Evolutionary conservation across 2,888 invertebrate genomes (phyloP).

Genomic region (Nomada fucata): DNA sequence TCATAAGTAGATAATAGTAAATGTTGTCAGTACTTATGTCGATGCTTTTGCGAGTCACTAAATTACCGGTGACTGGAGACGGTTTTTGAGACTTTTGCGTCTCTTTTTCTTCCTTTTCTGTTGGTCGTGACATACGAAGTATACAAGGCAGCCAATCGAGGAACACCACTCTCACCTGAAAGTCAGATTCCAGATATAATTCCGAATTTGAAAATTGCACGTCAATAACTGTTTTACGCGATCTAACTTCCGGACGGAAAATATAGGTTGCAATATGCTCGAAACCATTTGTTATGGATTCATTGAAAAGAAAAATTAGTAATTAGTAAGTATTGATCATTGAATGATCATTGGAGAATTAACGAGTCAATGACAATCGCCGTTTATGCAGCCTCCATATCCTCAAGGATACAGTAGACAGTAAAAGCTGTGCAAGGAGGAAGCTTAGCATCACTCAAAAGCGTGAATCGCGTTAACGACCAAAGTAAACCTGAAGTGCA

Average conservation of each 20-base stretch:
- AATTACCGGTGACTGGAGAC: conserved; percentile 82
- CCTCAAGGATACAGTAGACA: conserved; percentile 3
- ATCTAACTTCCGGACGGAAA: too few relatives aligned
- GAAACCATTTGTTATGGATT: too few relatives aligned
- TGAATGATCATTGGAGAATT: too few relatives aligned
- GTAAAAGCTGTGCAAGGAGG: conserved; percentile 41
- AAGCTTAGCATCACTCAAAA: conserved; percentile 31
- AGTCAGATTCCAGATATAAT: conserved; percentile 45
- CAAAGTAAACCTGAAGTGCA: conserved; percentile 51
- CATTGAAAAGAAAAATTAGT: too few relatives aligned
- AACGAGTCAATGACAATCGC: not conserved
- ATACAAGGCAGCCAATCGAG: conserved; percentile 99
- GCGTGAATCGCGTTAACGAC: conserved; percentile 55
- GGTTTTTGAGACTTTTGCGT: conserved; percentile 82
- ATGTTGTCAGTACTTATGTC: conserved; percentile 56
- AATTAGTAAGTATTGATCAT: too few relatives aligned
- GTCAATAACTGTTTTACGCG: too few relatives aligned
- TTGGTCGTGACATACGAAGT: conserved; percentile 95
- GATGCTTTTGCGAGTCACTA: conserved; percentile 59
- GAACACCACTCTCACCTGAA: conserved; percentile 95
- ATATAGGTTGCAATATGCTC: too few relatives aligned
- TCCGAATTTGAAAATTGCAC: too few relatives aligned
- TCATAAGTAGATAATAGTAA: conserved; percentile 40
- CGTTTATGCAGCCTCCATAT: conserved; percentile 6
- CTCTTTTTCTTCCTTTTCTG: conserved; percentile 83